These are phyloP conservation scores for Gerris buenoi DNA, from an alignment of 1,140 invertebrate species.

Conservation along the genomic window DNA sequence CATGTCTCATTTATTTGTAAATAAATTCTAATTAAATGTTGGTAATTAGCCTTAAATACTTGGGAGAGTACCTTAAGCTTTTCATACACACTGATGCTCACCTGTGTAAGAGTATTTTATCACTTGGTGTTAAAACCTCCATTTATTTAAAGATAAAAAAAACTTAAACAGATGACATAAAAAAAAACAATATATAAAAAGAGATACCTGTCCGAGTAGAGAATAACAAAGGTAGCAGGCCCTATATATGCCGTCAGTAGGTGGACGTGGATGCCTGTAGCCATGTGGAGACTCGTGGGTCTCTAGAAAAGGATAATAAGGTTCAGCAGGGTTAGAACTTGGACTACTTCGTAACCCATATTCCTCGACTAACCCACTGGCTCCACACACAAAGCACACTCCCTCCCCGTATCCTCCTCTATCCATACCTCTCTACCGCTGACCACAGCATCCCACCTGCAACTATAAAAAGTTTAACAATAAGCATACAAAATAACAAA, in stretches of 20 bases:
- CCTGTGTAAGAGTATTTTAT: too few species aligned
- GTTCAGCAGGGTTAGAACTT: constrained; percentile 38
- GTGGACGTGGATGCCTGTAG: constrained; percentile 35
- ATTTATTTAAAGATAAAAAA: too few species aligned
- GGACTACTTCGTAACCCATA: constrained; percentile 52
- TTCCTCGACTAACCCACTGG: constrained; percentile 48
- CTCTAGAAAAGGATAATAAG: constrained; percentile 82
- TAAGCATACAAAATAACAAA: neutral
- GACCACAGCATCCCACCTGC: neutral
- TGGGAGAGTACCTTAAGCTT: too few species aligned
- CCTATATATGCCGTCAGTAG: constrained; percentile 26
- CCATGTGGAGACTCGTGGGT: constrained; percentile 67
- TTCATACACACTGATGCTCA: too few species aligned
- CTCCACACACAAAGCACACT: constrained; percentile 76
- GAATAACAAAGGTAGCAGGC: constrained; percentile 72
- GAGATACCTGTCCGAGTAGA: constrained; percentile 42
- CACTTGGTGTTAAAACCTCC: too few species aligned
- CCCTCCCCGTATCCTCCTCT: neutral
- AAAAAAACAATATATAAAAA: too few species aligned
- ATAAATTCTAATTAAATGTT: too few species aligned
- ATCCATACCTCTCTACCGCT: neutral
- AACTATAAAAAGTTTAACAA: neutral
- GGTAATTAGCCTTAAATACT: too few species aligned
- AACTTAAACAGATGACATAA: too few species aligned
- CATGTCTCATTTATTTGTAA: too few species aligned